A percentile compares a stretch with the other conserved stretches of the same genome.
Evolutionary conservation across 2,113 vertebrate species (phyloP).

Genomic region (Pelobates fuscus): DNA sequence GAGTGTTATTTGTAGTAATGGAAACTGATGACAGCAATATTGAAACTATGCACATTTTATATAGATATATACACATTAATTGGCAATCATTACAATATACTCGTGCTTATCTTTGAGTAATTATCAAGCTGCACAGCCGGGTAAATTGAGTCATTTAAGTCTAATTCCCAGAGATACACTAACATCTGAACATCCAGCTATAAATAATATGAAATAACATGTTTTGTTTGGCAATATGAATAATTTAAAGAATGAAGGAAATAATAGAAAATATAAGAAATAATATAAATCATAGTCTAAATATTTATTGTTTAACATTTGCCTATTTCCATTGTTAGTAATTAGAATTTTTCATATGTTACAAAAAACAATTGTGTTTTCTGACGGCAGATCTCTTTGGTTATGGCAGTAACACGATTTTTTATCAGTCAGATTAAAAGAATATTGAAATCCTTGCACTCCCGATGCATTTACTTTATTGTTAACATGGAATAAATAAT

Average conservation of each 20-base stretch:
- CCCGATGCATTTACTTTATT: no score
- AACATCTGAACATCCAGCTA: slow-evolving; percentile 34
- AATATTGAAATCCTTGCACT: no score
- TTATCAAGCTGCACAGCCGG: slow-evolving; percentile 17
- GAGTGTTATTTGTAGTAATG: slow-evolving; percentile 23
- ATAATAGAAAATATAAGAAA: no score
- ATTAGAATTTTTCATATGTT: no score
- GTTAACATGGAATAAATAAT: no score
- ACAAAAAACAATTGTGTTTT: no score
- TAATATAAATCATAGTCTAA: slow-evolving; percentile 32
- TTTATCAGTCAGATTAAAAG: no score
- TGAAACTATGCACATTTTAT: slow-evolving; percentile 18
- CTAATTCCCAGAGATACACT: slow-evolving; percentile 17
- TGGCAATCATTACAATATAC: slow-evolving; percentile 15
- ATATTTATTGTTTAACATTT: no score
- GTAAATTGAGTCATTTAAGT: slow-evolving; percentile 19
- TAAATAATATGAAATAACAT: slow-evolving; percentile 46
- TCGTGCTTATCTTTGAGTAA: slow-evolving; percentile 39
- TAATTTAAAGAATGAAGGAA: slow-evolving; percentile 39
- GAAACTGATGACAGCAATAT: slow-evolving; percentile 33
- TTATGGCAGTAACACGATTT: no score
- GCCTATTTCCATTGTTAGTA: no score
- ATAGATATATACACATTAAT: slow-evolving; percentile 26
- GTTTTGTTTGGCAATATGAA: slow-evolving; percentile 42
- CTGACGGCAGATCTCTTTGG: no score